Evolutionary conservation across 2,888 invertebrate species (phyloP).

Genomic region (Agrilus biguttatus): DNA sequence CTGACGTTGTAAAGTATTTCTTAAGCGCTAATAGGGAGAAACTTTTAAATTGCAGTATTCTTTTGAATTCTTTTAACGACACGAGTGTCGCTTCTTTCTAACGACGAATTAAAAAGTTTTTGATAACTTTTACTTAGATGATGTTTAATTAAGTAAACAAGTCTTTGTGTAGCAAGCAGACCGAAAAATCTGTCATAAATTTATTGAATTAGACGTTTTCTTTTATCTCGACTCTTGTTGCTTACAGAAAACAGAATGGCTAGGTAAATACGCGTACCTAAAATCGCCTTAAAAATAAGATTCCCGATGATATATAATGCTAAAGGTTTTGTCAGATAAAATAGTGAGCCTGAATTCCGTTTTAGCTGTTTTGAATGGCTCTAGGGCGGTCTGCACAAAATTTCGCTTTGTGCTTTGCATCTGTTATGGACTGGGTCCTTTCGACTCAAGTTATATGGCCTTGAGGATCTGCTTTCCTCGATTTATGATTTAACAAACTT

Average conservation of each 20-base stretch:
- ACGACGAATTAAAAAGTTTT: too few species aligned
- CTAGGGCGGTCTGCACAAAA: conserved; percentile 20
- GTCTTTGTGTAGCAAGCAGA: too few species aligned
- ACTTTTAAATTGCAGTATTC: conserved; percentile 21
- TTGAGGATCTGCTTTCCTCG: too few species aligned
- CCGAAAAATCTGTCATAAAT: too few species aligned
- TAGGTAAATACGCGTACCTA: conserved; percentile 6
- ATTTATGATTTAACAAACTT: too few species aligned
- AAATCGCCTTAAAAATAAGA: conserved; percentile 29
- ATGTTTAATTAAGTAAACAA: too few species aligned
- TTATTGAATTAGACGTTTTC: too few species aligned
- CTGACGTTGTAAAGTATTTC: conserved; percentile 2
- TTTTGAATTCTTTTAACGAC: conserved; percentile 12
- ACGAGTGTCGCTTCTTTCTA: neutral
- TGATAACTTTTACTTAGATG: too few species aligned
- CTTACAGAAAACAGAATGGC: neutral
- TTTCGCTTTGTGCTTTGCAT: too few species aligned
- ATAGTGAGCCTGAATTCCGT: conserved; percentile 26
- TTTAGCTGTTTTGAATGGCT: conserved; percentile 29
- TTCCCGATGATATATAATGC: conserved; percentile 27
- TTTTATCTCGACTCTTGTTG: too few species aligned
- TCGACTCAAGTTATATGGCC: too few species aligned
- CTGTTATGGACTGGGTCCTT: too few species aligned
- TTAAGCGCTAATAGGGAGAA: conserved; percentile 8
- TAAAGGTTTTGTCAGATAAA: conserved; percentile 30